A percentile compares a stretch with the other conserved stretches of the same genome.
phyloP scores from a whole-genome alignment of 2,888 invertebrate genomes.

The Agriopis leucophaearia region DNA sequence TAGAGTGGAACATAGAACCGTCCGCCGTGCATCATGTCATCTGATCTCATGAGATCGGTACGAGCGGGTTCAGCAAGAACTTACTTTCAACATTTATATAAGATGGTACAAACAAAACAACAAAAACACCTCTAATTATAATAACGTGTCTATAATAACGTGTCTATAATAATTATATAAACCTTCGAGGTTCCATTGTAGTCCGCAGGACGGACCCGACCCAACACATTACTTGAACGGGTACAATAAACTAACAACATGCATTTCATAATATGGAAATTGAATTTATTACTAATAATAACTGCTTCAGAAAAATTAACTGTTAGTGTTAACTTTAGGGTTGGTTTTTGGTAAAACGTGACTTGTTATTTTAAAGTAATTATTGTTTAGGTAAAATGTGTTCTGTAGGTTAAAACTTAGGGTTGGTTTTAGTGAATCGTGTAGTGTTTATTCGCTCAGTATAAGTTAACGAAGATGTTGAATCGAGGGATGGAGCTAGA shows the following conservation, averaged over 20 bases:
- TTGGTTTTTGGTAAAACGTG: constrained; percentile 10
- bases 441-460: constrained; percentile 2
- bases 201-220: constrained; percentile 3
- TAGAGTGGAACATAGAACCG: no score
- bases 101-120: no score
- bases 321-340: constrained; percentile 5
- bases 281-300: constrained; percentile 21
- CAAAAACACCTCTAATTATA: no score
- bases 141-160: neutral
- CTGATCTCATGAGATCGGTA: no score
- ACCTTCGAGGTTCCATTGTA: constrained; percentile 20
- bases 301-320: constrained; percentile 6
- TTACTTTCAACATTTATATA: no score
- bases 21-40: no score
- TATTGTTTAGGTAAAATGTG: neutral
- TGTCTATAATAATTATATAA: neutral
- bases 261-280: constrained; percentile 32
- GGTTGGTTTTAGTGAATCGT: constrained; percentile 2
- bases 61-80: no score
- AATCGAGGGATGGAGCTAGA: constrained; percentile 41
- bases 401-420: neutral
- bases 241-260: constrained; percentile 25
- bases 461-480: constrained; percentile 48
- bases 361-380: neutral
- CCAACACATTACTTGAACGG: constrained; percentile 11